These are phyloP conservation scores for Mugil cephalus DNA, from an alignment of 2,113 vertebrate species.

Conservation along the genomic window DNA sequence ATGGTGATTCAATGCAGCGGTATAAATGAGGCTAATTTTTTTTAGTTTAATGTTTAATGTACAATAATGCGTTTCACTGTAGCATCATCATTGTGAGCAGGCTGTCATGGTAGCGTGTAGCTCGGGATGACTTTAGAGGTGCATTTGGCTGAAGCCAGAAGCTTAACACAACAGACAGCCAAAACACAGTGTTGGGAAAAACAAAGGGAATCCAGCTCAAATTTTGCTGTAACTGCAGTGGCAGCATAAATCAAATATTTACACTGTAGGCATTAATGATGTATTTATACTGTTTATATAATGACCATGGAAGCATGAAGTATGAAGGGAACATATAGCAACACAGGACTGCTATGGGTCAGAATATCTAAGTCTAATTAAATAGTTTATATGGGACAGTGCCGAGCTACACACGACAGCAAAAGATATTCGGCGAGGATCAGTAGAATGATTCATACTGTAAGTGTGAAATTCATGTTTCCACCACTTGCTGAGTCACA, in stretches of 20 bases:
- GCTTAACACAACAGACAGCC: too few species aligned
- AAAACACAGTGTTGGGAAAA: not conserved
- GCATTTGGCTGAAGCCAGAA: too few species aligned
- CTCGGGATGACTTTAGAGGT: not conserved
- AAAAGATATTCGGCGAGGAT: conserved; percentile 27
- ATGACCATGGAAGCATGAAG: not conserved
- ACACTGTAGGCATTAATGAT: not conserved
- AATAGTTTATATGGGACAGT: not conserved
- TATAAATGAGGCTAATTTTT: too few species aligned
- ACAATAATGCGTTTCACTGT: too few species aligned
- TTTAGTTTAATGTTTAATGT: too few species aligned
- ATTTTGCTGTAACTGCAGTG: conserved; percentile 1
- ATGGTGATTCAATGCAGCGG: too few species aligned
- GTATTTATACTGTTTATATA: not conserved
- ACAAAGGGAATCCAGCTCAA: not conserved
- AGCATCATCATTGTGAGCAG: too few species aligned
- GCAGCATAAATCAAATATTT: not conserved
- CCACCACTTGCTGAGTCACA: conserved; percentile 23
- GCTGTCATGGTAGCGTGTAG: too few species aligned
- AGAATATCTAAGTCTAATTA: not conserved
- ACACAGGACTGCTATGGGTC: not conserved
- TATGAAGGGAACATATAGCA: not conserved
- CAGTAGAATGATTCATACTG: conserved; percentile 23
- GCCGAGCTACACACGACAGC: conserved; percentile 14
- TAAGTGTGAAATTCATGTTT: conserved; percentile 35